These are phyloP conservation scores for Bugulina stolonifera DNA, from an alignment of 2,888 invertebrate species.

Conservation along the genomic window DNA sequence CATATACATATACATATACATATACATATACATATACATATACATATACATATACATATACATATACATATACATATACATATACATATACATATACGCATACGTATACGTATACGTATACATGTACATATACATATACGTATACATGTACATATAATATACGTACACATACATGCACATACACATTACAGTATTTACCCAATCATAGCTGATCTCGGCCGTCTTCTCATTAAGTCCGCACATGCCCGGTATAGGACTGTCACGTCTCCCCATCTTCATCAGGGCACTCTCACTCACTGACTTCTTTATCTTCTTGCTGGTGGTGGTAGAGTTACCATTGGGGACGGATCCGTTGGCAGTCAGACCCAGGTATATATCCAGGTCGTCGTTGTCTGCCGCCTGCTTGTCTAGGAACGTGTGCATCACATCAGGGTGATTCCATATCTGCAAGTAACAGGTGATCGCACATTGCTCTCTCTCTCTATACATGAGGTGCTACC, in stretches of 20 bases:
- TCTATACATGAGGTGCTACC: too few species aligned
- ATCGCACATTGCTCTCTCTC: too few species aligned
- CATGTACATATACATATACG: too few species aligned
- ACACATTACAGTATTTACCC: too few species aligned
- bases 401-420: constrained; percentile 44
- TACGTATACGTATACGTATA: too few species aligned
- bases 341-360: constrained; percentile 33
- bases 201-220: constrained; percentile 74
- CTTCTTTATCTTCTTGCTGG: constrained; percentile 34
- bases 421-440: constrained; percentile 57
- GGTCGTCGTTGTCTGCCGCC: constrained; percentile 50
- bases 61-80: too few species aligned
- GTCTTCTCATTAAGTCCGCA: background rate
- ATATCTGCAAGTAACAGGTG: constrained; percentile 50
- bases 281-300: constrained; percentile 18
- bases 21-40: too few species aligned
- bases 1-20: too few species aligned
- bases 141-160: too few species aligned
- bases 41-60: too few species aligned
- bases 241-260: constrained; percentile 38
- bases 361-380: constrained; percentile 31
- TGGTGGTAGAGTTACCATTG: constrained; percentile 32
- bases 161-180: too few species aligned
- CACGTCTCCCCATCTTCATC: constrained; percentile 51
- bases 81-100: too few species aligned